Base-by-base conservation (phyloP, 2,888 invertebrate species). In the Dasysyrphus albostriatus region DNA sequence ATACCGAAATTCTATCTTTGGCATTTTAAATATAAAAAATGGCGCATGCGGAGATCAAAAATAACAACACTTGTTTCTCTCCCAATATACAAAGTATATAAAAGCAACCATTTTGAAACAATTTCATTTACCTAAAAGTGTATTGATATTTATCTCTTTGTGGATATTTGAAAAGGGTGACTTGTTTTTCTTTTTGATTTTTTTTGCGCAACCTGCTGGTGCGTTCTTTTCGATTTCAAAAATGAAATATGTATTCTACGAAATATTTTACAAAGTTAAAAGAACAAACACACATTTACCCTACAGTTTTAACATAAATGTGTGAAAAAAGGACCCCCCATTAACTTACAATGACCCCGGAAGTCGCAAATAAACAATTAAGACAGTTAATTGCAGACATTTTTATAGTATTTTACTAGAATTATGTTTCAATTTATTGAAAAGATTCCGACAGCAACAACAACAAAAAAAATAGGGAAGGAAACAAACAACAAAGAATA, bases 361-460 rank as follows among this genome's bases (percentile, higher is more conserved):
- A 77, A 85, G 81, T 82, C 58, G 77, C 77, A 77, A 82, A 77
- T 82, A 82, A 82, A 77, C 77, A 77, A 85, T 85, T 82, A 81
- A 58, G 59, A 54, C 54, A 8, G 37, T 69, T 78, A 74, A 74
- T 74, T 82, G 78, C 56, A 69, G 76, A n/a, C 73, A 63, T 39
- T 74, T 75, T 61, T 70, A 74, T 75, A 74, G 51, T 59, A 63
- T 78, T 59, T 72, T 70, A 58, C 63, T 12, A 44, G 76, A 84
- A 84, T 81, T 81, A 72, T 84, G 80, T 84, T 84, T 84, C 81
- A 84, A 81, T 81, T 84, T 69, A 54, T 16, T 67, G 49, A 84
- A 80, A 84, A 72, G 83, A 70, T 58, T 58, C 75, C 70, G 75
- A 81, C 44, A 24, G 24, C 24, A 61, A 39, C 56, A 79, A 58